Base-by-base conservation (phyloP, 2,888 invertebrate genomes). In the Drosophila prolongata region DNA sequence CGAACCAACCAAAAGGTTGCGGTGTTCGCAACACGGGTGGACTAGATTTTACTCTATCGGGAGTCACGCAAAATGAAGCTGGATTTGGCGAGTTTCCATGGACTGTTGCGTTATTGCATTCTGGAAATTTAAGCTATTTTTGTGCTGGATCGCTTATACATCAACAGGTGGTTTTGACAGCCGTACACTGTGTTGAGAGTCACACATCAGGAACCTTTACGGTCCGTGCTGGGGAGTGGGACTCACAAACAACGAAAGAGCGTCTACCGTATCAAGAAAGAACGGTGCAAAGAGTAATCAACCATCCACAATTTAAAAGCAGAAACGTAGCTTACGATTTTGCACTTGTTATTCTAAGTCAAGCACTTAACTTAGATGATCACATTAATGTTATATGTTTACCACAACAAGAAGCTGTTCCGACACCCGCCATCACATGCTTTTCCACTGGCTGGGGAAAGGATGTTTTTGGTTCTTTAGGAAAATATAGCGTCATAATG, bases 61-160 rank as follows among this genome's bases (percentile, higher is more conserved):
- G 94, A 0, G 94, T 93, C 8, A 84, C 84, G 78, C 94, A 95
- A 66, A 93, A 94, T 35, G 96, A 96, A 85, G 94, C 97, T 0
- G 95, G 96, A 66, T 96, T 95, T 80, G 96, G 95, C 0, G 97
- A 97, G 92, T 97, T 96, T 84, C 97, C 97, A 0, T 97, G 97
- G 97, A 97, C 97, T 92, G 94, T 95, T 0, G 97, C 96, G 0
- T 89, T 97, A 14, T 87, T 96, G 77, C 93, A 93, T 40, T 89
- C 93, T 0, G 90, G 91, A 13, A 86, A 90, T 10, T 92, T 91
- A 0, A 92, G 92, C 34, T 96, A 95, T 89, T 93, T 94, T 13
- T 97, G 97, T 52, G 97, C 96, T 0, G 97, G 96, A 0, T 95
- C 96, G 0, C 93, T 98, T 14, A 96, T 98, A 60, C 95, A 96